Conservation (phyloP, 2,888 invertebrate genomes). For the Noctua pronuba region DNA sequence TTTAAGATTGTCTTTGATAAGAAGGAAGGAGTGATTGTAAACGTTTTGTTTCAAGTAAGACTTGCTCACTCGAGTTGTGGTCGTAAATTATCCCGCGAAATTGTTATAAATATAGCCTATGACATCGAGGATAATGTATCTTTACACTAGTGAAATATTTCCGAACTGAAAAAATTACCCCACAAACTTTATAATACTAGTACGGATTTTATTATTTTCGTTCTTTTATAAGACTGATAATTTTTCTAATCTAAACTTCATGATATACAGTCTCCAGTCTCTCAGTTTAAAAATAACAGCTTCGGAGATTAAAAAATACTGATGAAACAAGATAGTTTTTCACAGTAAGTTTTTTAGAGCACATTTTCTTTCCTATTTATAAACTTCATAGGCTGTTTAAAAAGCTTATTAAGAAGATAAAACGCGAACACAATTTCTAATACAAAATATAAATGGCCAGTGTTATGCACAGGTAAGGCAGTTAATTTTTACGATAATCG, state of each 20-base stretch:
- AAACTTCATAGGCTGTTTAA: conserved; percentile 7
- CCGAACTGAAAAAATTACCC: neutral
- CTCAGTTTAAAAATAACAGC: neutral
- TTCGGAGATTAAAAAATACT: neutral
- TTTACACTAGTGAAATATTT: neutral
- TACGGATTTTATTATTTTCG: neutral
- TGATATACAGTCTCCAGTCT: neutral
- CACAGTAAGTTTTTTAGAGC: neutral
- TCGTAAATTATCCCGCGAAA: neutral
- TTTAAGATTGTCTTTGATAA: conserved; percentile 17
- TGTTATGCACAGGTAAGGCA: conserved; percentile 75
- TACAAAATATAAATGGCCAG: conserved; percentile 63
- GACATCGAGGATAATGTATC: neutral
- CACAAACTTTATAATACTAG: neutral
- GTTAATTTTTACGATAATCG: conserved; percentile 85
- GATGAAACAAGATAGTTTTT: neutral
- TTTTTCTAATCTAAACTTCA: neutral
- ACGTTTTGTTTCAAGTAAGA: neutral
- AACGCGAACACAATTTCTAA: conserved; percentile 55
- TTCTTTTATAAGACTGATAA: neutral
- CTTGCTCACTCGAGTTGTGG: neutral
- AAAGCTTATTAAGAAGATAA: conserved; percentile 47
- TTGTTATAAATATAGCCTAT: neutral
- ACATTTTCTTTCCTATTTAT: neutral
- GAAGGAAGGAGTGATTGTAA: conserved; percentile 1